Conservation (phyloP, 2,888 invertebrate genomes). For the Mythimna pallens region DNA sequence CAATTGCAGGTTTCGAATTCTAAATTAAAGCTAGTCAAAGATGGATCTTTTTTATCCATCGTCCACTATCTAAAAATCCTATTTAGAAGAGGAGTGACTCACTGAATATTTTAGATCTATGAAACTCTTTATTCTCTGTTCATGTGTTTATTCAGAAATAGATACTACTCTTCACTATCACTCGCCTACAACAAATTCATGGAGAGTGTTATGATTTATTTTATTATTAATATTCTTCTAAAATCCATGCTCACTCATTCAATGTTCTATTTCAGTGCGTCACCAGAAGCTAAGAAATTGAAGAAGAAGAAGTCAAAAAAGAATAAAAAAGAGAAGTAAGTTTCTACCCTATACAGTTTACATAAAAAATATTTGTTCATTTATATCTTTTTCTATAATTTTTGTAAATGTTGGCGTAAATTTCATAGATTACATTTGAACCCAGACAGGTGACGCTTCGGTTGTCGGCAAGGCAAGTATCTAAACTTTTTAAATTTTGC, state of each 20-base stretch:
- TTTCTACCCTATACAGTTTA: constrained; percentile 61
- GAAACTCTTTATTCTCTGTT: neutral
- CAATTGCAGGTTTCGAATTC: neutral
- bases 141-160: neutral
- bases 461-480: constrained; percentile 87
- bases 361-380: constrained; percentile 42
- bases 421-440: constrained; percentile 81
- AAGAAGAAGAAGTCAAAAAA: constrained; percentile 96
- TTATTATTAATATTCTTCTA: neutral
- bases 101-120: neutral
- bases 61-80: neutral
- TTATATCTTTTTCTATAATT: constrained; percentile 59
- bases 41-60: neutral
- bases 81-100: neutral
- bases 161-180: too few relatives aligned
- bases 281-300: constrained; percentile 93
- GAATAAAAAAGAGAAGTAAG: constrained; percentile 94
- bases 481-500: constrained; percentile 42
- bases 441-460: constrained; percentile 86
- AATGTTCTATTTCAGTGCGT: constrained; percentile 89
- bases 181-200: neutral
- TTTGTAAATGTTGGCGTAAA: constrained; percentile 67
- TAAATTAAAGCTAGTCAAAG: neutral
- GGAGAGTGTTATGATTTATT: neutral
- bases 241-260: constrained; percentile 8